Evolutionary conservation across 1,140 invertebrate genomes (phyloP), one percentile per base, ranked within the genome.

Genomic region (Episyrphus balteatus): DNA sequence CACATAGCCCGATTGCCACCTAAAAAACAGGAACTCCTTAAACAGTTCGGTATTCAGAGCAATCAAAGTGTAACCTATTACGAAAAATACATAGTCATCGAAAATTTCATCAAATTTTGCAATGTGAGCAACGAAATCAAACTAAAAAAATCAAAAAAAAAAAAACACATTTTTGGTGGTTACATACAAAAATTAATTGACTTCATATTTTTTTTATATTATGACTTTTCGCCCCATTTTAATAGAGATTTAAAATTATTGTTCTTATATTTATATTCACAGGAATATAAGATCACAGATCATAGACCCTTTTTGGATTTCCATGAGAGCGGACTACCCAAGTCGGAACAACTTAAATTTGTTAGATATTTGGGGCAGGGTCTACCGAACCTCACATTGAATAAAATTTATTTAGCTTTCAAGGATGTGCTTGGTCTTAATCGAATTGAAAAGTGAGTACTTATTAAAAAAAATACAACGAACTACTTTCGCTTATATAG

Each of bases 1-100:
- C 63, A 66, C 51, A 66, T 66, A 54, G 56, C 57, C 43, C 63
- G 63, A 47, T 54, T 66, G 55, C 62, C 63, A 51, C 63, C 63
- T 43, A 66, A 66, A 51, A 66, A 66, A 52, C 63, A 66, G 63
- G 63, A 66, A 55, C 50, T 66, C 57, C 60, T 66, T 49, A 66
- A 66, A 66, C 62, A 66, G 63, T 66, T 66, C 63, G 63, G 63
- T 66, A 66, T 66, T 60, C 63, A 66, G 58, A 66, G 61, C 62
- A 66, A 63, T 66, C 63, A 66, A 59, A 61, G 56, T 55, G 59
- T 66, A 57, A 66, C 63, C 55, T 64, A 63, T 66, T 66, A 66
- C 59, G 63, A 66, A 66, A 66, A 66, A 59, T 66, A 62, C 55
- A 66, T 66, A 59, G 55, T 66, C 63, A 61, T 66, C 63, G 63